Base-by-base conservation (phyloP, 2,113 vertebrate genomes). In the Sylvia atricapilla region DNA sequence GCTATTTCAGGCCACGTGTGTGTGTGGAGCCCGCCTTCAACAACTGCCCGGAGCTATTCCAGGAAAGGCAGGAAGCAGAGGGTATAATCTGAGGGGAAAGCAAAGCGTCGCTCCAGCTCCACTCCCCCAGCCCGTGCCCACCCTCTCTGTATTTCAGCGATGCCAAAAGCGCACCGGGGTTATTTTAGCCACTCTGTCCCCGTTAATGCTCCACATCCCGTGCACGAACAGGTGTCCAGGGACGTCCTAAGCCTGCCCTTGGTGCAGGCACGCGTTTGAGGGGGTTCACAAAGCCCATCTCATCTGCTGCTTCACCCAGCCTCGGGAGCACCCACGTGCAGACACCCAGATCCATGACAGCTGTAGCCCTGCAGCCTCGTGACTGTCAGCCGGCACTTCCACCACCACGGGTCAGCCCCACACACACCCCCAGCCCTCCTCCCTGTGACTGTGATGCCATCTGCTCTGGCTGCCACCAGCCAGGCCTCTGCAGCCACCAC, bases 381-480 rank as follows among this genome's bases (percentile, higher is more conserved):
- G 92, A 93, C 87, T 3, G 28, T 85, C 94, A 96, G 78, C 60
- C 0, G 4, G 49, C 46, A 5, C 27, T 68, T 55, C n/a, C 73
- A 53, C 12, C 53, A 2, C 12, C 4, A 0, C 1, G 0, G 49
- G 3, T 4, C 0, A 0, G 17, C 62, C 7, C 53, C 7, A 0
- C 60, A n/a, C 52, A 35, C 62, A 15, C 31, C 77, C 52, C 74
- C 30, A 0, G 8, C 73, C 50, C 67, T 91, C 58, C 84, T 59
- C 55, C 52, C 53, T 0, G 1, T 0, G 46, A 2, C 8, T 28
- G 20, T 0, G 7, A 47, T 25, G 89, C 66, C 93, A 53, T 18
- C 84, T 66, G 77, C 81, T 16, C 62, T 0, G 13, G n/a, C 55
- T 50, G 37, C 49, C 74, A 22, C 41, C 4, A 0, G 5, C 33